A percentile compares a stretch with the other conserved stretches of the same genome.
Conservation (phyloP, 2,888 invertebrate species). For the Eristalis intricaria region DNA sequence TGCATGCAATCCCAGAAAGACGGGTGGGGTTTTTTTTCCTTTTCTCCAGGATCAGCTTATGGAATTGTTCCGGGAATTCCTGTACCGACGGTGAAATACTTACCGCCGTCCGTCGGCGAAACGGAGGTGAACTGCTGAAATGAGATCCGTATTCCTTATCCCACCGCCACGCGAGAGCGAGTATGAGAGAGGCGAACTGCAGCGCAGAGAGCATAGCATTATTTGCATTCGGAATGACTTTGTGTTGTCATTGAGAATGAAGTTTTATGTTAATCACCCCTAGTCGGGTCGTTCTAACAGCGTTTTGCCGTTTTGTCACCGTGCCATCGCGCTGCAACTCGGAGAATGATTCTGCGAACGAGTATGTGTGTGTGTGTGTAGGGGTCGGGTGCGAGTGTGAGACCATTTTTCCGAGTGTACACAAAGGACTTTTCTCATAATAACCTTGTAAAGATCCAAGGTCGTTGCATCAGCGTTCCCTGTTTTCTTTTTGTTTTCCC, state of each 20-base stretch:
- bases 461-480: slow-evolving; percentile 65
- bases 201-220: slow-evolving; percentile 57
- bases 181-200: slow-evolving; percentile 19
- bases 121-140: slow-evolving; percentile 41
- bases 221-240: slow-evolving; percentile 72
- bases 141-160: slow-evolving; percentile 23
- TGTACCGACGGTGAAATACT: slow-evolving; percentile 57
- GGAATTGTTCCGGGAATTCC: slow-evolving; percentile 50
- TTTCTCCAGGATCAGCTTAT: slow-evolving; percentile 51
- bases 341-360: neutral
- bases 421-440: slow-evolving; percentile 61
- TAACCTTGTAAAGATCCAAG: slow-evolving; percentile 71
- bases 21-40: slow-evolving; percentile 1
- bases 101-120: slow-evolving; percentile 61
- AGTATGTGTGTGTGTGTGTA: slow-evolving; percentile 5
- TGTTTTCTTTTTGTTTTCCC: neutral
- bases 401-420: slow-evolving; percentile 30
- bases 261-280: slow-evolving; percentile 68
- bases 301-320: slow-evolving; percentile 17
- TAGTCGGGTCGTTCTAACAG: slow-evolving; percentile 21
- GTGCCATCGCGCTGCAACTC: slow-evolving; percentile 7
- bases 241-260: slow-evolving; percentile 68
- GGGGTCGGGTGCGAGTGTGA: slow-evolving; percentile 9
- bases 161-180: neutral
- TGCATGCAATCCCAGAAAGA: slow-evolving; percentile 53